A percentile compares a stretch with the other conserved stretches of the same genome.
Conservation (phyloP, 2,888 invertebrate species). For the Perdita meconis region DNA sequence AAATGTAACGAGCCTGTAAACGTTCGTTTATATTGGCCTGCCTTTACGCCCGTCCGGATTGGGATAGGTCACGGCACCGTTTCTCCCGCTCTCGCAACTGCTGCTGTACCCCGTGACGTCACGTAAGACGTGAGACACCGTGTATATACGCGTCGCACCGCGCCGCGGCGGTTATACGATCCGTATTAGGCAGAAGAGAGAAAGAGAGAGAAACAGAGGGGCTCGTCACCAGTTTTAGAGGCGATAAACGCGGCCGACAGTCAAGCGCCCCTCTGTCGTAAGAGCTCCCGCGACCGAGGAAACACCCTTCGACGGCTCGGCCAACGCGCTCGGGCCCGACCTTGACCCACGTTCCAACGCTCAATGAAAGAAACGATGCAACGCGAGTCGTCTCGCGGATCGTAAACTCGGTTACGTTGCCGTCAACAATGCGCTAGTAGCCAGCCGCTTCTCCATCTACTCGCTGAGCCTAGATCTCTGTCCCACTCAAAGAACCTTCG, state of each 20-base stretch:
- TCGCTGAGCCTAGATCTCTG: too few relatives aligned
- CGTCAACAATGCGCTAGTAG: neutral
- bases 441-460: neutral
- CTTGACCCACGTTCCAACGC: conserved; percentile 26
- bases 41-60: conserved; percentile 82
- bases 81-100: conserved; percentile 61
- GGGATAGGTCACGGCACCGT: conserved; percentile 80
- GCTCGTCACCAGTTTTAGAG: conserved; percentile 56
- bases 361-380: conserved; percentile 41
- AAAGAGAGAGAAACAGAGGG: neutral
- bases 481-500: too few relatives aligned
- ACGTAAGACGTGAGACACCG: conserved; percentile 63
- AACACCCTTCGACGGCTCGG: neutral
- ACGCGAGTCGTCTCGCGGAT: conserved; percentile 4
- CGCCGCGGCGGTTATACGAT: conserved; percentile 50
- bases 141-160: conserved; percentile 5
- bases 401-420: conserved; percentile 19
- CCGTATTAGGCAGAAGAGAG: conserved; percentile 38
- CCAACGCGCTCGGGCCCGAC: conserved; percentile 14
- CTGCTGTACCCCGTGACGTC: conserved; percentile 74
- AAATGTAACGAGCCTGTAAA: conserved; percentile 85
- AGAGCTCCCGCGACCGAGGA: conserved; percentile 5
- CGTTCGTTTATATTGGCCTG: conserved; percentile 84
- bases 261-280: neutral
- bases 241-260: conserved; percentile 61